A percentile compares a stretch with the other conserved stretches of the same genome.
These are phyloP conservation scores for Diplodus puntazzo DNA, from an alignment of 2,797 vertebrate genomes.

Conservation along the genomic window DNA sequence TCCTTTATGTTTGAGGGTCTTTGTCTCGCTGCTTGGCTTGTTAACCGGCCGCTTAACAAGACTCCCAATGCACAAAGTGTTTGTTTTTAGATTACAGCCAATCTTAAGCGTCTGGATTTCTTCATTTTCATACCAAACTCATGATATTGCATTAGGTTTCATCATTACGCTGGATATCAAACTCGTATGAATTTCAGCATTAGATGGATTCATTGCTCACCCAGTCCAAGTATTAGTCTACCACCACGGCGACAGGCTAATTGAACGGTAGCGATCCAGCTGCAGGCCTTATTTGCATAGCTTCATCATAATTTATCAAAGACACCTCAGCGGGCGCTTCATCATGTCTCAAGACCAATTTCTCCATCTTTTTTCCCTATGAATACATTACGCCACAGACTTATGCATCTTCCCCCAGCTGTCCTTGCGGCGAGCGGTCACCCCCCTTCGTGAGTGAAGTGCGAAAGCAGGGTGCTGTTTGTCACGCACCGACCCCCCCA, in stretches of 20 bases:
- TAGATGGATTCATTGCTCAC: constrained; percentile 43
- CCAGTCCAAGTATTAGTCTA: constrained; percentile 27
- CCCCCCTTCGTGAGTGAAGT: constrained; percentile 13
- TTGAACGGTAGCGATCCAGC: constrained; percentile 61
- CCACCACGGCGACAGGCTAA: constrained; percentile 48
- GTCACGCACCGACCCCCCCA: neutral
- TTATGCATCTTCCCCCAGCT: constrained; percentile 60
- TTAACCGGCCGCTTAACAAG: constrained; percentile 17
- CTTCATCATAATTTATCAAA: constrained; percentile 74
- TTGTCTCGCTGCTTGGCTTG: neutral
- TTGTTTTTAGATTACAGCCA: neutral
- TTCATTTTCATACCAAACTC: constrained; percentile 8
- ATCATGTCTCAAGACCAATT: constrained; percentile 71
- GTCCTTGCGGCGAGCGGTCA: constrained; percentile 27
- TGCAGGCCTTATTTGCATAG: constrained; percentile 65
- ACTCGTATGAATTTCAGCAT: constrained; percentile 34
- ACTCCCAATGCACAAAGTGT: neutral
- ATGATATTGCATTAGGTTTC: constrained; percentile 36
- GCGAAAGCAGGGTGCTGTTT: constrained; percentile 15
- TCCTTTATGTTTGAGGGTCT: neutral
- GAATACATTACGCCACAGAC: constrained; percentile 70
- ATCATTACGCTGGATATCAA: constrained; percentile 28
- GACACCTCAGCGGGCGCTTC: constrained; percentile 60
- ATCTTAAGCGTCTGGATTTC: neutral
- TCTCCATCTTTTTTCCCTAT: constrained; percentile 57